Percentiles rank a stretch among this genome's conserved stretches.
phyloP scores from a whole-genome alignment of 2,888 invertebrate species.

The Arge pagana region DNA sequence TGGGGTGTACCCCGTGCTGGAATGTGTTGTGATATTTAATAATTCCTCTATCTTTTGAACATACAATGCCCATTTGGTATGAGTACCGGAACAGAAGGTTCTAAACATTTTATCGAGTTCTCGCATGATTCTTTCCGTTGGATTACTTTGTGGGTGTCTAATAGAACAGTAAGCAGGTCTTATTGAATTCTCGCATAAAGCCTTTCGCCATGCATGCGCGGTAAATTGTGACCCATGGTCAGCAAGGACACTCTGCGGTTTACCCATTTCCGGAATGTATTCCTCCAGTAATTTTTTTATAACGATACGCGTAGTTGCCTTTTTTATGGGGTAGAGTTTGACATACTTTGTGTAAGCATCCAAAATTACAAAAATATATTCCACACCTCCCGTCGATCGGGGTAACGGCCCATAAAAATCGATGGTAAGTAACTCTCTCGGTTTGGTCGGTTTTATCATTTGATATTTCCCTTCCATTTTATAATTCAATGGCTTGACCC shows the following conservation, averaged over 20 bases:
- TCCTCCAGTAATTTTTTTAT: constrained; percentile 7
- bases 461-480: constrained; percentile 17
- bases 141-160: constrained; percentile 24
- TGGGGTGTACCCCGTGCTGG: constrained; percentile 26
- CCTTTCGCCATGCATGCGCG: not conserved
- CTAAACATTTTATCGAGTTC: constrained; percentile 30
- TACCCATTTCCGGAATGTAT: constrained; percentile 15
- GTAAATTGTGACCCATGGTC: constrained; percentile 20
- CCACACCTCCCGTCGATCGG: constrained; percentile 20
- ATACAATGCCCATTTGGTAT: constrained; percentile 26
- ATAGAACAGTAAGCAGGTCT: not conserved
- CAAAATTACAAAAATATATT: constrained; percentile 25
- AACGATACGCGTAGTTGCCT: constrained; percentile 16
- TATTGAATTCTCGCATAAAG: not conserved
- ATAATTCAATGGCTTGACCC: constrained; percentile 9
- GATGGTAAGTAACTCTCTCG: constrained; percentile 18
- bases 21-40: constrained; percentile 23
- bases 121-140: constrained; percentile 31
- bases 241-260: constrained; percentile 7
- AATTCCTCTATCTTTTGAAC: constrained; percentile 22
- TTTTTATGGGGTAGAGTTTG: constrained; percentile 23
- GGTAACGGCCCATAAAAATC: constrained; percentile 28
- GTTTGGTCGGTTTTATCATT: constrained; percentile 4
- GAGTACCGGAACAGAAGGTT: constrained; percentile 20
- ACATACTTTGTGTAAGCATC: constrained; percentile 26